Evolutionary conservation across 2,888 invertebrate genomes (phyloP).

Genomic region (Stenodera caucasica): DNA sequence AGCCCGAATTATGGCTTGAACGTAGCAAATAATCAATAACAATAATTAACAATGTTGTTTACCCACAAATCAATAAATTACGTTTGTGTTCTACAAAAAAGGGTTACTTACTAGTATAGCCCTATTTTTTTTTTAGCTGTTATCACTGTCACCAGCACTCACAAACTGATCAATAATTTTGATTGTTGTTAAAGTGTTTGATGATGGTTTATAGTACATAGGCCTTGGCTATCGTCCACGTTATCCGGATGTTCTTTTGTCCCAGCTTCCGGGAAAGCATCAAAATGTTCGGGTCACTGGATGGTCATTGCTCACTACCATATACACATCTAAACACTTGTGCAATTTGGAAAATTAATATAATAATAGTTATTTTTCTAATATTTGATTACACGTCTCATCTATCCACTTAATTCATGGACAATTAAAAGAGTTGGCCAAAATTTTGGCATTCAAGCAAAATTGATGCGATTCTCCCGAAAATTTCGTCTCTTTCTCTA

Average conservation of each 20-base stretch:
- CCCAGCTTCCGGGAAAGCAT: slow-evolving; percentile 56
- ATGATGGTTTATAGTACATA: slow-evolving; percentile 30
- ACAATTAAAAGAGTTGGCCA: neutral
- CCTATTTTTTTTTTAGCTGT: slow-evolving; percentile 34
- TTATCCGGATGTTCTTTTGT: slow-evolving; percentile 55
- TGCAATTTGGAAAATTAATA: slow-evolving; percentile 30
- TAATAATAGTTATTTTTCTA: slow-evolving; percentile 14
- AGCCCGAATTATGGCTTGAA: slow-evolving; percentile 78
- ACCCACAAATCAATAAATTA: too few relatives aligned
- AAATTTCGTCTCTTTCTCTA: neutral
- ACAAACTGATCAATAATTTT: slow-evolving; percentile 43
- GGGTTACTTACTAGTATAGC: slow-evolving; percentile 42
- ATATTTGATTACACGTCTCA: slow-evolving; percentile 20
- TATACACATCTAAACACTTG: slow-evolving; percentile 32
- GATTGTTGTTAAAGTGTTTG: slow-evolving; percentile 23
- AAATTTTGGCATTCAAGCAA: neutral
- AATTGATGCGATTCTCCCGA: neutral
- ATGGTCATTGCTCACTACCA: slow-evolving; percentile 54
- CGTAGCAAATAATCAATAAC: neutral
- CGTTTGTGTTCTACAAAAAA: neutral
- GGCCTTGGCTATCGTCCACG: slow-evolving; percentile 45
- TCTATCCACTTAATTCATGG: slow-evolving; percentile 20
- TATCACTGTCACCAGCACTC: slow-evolving; percentile 50
- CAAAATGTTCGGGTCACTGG: slow-evolving; percentile 55
- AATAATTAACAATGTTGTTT: too few relatives aligned